Percentiles rank a stretch among this genome's conserved stretches.
phyloP scores from a whole-genome alignment of 2,113 vertebrate species.

The Elaphurus davidianus region DNA sequence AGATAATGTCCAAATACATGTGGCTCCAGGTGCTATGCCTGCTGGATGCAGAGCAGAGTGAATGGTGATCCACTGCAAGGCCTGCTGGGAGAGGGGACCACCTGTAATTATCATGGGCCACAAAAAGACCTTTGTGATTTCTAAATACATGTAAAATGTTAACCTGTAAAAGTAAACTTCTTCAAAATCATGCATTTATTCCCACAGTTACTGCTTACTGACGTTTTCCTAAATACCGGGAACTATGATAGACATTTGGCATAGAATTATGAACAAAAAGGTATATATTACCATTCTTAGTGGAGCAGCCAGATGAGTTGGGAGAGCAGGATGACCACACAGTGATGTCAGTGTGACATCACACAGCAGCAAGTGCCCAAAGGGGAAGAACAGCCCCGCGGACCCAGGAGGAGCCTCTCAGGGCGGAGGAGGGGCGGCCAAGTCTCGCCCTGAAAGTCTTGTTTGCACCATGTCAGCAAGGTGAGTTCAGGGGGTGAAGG shows the following conservation, averaged over 20 bases:
- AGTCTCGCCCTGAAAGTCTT: not conserved
- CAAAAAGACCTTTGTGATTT: not conserved
- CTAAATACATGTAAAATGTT: not conserved
- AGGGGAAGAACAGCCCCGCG: fast-evolving
- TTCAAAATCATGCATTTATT: not conserved
- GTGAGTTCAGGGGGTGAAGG: not conserved
- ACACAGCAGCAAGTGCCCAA: not conserved
- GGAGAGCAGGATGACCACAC: not conserved
- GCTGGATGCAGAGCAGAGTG: not conserved
- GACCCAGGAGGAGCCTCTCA: not conserved
- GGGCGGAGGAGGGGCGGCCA: not conserved
- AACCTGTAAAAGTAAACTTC: not conserved
- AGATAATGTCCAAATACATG: not conserved
- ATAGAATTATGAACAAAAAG: not conserved
- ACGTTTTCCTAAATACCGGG: not conserved
- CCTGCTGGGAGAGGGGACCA: not conserved
- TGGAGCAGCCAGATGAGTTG: not conserved
- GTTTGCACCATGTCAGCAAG: not conserved
- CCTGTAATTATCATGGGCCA: not conserved
- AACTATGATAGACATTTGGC: not conserved
- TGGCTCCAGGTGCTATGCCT: not conserved
- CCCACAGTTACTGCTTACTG: not conserved
- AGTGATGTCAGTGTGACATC: not conserved
- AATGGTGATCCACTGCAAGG: not conserved
- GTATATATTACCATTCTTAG: not conserved